phyloP scores from a whole-genome alignment of 1,140 invertebrate species.

The Bombus sylvicola region DNA sequence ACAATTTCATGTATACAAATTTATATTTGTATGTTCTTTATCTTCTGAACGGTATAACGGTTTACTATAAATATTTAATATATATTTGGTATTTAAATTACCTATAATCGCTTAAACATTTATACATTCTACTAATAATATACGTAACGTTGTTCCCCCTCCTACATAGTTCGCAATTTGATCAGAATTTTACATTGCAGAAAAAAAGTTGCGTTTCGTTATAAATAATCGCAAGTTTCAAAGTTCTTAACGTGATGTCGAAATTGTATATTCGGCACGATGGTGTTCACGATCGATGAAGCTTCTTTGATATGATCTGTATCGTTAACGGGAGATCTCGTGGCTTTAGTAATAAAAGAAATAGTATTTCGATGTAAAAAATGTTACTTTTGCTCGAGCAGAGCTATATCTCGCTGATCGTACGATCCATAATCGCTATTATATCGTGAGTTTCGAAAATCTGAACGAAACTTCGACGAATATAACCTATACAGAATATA shows the following conservation, averaged over 20 bases:
- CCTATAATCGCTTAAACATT: background rate
- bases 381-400: background rate
- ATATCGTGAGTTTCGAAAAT: slow-evolving; percentile 30
- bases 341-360: slow-evolving; percentile 17
- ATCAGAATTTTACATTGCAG: background rate
- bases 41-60: too few relatives aligned
- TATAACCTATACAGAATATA: slow-evolving; percentile 50
- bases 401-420: too few relatives aligned
- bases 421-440: slow-evolving; percentile 25
- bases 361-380: background rate
- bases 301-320: slow-evolving; percentile 39
- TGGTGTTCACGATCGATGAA: slow-evolving; percentile 31
- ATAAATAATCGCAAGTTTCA: background rate
- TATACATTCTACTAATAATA: background rate
- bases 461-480: slow-evolving; percentile 25
- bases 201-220: background rate
- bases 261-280: background rate
- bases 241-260: background rate
- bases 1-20: background rate
- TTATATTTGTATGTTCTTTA: background rate
- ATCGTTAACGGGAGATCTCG: background rate
- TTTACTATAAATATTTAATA: background rate
- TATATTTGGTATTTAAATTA: background rate
- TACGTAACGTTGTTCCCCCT: background rate
- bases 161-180: background rate